Evolutionary conservation across 1,140 invertebrate genomes (phyloP), one percentile per base, ranked within the genome.

Genomic region (Caenorhabditis remanei): DNA sequence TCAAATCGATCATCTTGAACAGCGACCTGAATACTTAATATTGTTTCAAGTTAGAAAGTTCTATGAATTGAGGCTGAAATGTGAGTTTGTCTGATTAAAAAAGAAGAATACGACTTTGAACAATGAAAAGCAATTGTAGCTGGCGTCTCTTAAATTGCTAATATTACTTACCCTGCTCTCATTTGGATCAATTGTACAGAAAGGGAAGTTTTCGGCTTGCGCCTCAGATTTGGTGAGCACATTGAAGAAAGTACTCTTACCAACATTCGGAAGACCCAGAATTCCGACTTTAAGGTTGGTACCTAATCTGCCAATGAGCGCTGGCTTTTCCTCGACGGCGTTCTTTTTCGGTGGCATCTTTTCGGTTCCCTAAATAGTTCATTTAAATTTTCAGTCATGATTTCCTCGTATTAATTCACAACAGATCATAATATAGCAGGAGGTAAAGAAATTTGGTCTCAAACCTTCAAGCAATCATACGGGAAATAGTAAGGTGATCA

Each of bases 161-260:
- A 21, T 63, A 43, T 16, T 0, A 63, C 71, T 83, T 63, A 87
- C 86, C 55, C 96, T 97, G 98, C 97, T 99, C 95, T 99, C 98
- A 97, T 99, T 99, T 40, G 98, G 98, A 94, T 99, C 97, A 92
- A 99, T 99, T 92, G 98, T 99, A 94, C 98, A 99, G 94, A 99
- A 99, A 7, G 98, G 98, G 93, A 99, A 99, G 93, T 99, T 99
- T 94, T 99, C 96, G 84, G 98, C 97, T 85, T 97, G 90, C 13
- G 96, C 98, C 92, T 96, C 95, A 93, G 96, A 98, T 93, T 99
- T 97, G 21, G 88, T 99, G 50, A 99, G 93, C 0, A 99, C 97
- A 94, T 99, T 99, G 94, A 99, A 99, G 94, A 99, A 99, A 61
- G 98, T 99, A 7, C 97, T 99, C 94, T 99, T 99, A 85, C 94